Evolutionary conservation across 2,888 invertebrate genomes (phyloP).

Genomic region (Lypha dubia): DNA sequence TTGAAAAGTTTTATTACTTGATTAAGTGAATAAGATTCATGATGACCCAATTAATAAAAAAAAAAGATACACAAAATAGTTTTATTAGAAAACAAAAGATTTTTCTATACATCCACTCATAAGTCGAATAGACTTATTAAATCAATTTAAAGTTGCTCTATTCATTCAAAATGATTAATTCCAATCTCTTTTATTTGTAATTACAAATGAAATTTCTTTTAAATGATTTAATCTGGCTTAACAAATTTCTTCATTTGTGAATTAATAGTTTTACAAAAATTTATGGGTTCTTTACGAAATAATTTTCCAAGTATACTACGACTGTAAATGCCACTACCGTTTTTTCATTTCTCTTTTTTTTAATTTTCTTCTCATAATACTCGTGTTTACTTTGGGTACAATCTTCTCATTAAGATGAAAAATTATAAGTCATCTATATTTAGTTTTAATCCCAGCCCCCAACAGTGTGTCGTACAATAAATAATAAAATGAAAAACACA

Average conservation of each 20-base stretch:
- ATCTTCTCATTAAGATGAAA: conserved; percentile 52
- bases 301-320: conserved; percentile 45
- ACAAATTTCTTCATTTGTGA: conserved; percentile 60
- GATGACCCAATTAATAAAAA: not conserved
- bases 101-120: not conserved
- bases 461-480: conserved; percentile 39
- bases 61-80: not conserved
- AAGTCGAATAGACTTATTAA: not conserved
- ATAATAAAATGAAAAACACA: conserved; percentile 42
- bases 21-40: not conserved
- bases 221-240: conserved; percentile 43
- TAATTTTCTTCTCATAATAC: not conserved
- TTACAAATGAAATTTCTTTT: not conserved
- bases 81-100: too few species aligned
- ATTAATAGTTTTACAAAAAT: conserved; percentile 39
- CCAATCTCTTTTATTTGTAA: not conserved
- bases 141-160: not conserved
- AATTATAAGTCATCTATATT: conserved; percentile 63
- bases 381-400: not conserved
- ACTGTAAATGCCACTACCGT: conserved; percentile 64
- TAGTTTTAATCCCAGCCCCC: conserved; percentile 45
- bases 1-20: not conserved
- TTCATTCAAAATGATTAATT: not conserved
- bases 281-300: conserved; percentile 38
- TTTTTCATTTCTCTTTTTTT: conserved; percentile 9